These are phyloP conservation scores for Nemopilema nomurai DNA, from an alignment of 30 jellyfish, hydroid and myxozoan genomes.

Conservation along the genomic window DNA sequence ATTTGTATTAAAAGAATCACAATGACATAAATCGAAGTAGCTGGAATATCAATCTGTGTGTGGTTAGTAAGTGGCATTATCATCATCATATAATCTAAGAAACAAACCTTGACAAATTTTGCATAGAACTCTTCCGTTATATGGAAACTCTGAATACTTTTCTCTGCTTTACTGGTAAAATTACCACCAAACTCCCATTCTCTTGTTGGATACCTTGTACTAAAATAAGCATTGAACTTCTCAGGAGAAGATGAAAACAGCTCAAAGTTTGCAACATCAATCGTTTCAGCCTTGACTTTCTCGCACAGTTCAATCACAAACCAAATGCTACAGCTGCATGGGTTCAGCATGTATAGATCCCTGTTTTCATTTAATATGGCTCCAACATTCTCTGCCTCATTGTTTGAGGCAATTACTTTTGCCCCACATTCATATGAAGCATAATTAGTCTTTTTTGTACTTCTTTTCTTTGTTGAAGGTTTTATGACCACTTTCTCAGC, in stretches of 20 bases:
- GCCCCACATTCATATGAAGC: slow-evolving; percentile 99
- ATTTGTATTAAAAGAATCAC: no score
- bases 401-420: slow-evolving; percentile 85
- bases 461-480: slow-evolving; percentile 19
- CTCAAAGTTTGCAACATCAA: slow-evolving; percentile 93
- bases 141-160: slow-evolving; percentile 63
- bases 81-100: no score
- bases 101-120: slow-evolving; percentile 86
- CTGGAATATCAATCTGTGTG: no score
- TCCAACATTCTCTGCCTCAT: slow-evolving; percentile 71
- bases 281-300: slow-evolving; percentile 83
- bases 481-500: slow-evolving; percentile 33
- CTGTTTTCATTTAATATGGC: slow-evolving; percentile 91
- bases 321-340: slow-evolving; percentile 94
- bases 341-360: slow-evolving; percentile 93
- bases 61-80: no score
- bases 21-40: no score
- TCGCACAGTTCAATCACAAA: slow-evolving; percentile 95
- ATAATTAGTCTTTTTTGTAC: slow-evolving; percentile 73
- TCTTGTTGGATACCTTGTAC: slow-evolving; percentile 91
- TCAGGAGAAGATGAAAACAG: slow-evolving; percentile 96
- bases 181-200: slow-evolving; percentile 88
- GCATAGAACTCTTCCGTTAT: slow-evolving; percentile 86
- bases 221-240: slow-evolving; percentile 67
- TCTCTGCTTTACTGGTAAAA: slow-evolving; percentile 68